These are phyloP conservation scores for Cephus pulcher DNA, from an alignment of 2,888 invertebrate genomes.

Conservation along the genomic window DNA sequence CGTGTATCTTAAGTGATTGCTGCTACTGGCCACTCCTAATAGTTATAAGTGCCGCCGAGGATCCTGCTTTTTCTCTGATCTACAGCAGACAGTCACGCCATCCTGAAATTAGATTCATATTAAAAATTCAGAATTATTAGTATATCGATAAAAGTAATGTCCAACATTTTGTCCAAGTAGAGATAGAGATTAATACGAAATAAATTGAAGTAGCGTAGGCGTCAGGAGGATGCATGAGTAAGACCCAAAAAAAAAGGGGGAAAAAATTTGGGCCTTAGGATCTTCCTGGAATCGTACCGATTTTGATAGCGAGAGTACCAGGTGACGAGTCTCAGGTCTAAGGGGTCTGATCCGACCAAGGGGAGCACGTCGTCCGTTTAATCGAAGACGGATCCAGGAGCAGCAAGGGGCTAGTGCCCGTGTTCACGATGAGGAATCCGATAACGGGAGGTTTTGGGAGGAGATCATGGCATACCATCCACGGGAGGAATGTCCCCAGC, in stretches of 20 bases:
- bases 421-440: slow-evolving; percentile 47
- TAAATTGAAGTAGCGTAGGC: background rate
- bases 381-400: slow-evolving; percentile 41
- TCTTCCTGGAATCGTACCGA: background rate
- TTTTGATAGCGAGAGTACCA: background rate
- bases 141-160: background rate
- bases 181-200: background rate
- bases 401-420: slow-evolving; percentile 20
- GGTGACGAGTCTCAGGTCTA: background rate
- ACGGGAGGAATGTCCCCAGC: slow-evolving; percentile 48
- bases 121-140: background rate
- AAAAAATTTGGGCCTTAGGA: background rate
- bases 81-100: background rate
- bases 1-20: slow-evolving; percentile 54
- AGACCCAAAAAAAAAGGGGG: background rate
- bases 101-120: background rate
- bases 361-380: slow-evolving; percentile 26
- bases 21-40: slow-evolving; percentile 40
- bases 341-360: background rate
- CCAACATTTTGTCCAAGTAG: background rate
- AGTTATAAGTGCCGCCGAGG: slow-evolving; percentile 21
- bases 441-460: slow-evolving; percentile 45
- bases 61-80: background rate
- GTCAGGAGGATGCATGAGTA: background rate
- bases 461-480: slow-evolving; percentile 46